These are phyloP conservation scores for Hassar affinis DNA, from an alignment of 2,113 vertebrate genomes.

Conservation along the genomic window DNA sequence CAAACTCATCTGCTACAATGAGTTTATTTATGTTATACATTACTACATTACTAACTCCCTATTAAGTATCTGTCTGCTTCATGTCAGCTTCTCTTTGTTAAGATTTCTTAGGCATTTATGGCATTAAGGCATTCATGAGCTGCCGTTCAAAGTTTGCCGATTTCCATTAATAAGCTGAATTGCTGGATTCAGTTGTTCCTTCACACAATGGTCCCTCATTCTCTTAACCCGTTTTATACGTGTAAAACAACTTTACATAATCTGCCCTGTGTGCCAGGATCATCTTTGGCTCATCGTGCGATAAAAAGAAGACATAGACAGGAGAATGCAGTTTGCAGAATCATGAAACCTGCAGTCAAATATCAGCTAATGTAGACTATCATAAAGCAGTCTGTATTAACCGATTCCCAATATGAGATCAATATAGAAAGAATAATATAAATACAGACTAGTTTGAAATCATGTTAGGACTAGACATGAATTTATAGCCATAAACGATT, in stretches of 20 bases:
- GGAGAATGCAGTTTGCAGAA: background rate
- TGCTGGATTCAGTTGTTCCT: background rate
- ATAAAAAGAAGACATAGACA: background rate
- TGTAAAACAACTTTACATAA: background rate
- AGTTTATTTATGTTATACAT: background rate
- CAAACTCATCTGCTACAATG: background rate
- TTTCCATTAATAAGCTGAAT: background rate
- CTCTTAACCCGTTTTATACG: background rate
- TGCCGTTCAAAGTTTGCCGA: too few relatives aligned
- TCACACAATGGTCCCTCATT: background rate
- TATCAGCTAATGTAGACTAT: too few relatives aligned
- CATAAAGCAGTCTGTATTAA: background rate
- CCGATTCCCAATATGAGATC: background rate
- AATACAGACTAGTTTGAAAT: background rate
- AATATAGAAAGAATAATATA: background rate
- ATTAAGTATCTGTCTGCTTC: background rate
- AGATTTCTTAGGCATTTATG: too few relatives aligned
- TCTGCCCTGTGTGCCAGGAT: background rate
- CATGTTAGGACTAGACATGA: background rate
- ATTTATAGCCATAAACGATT: background rate
- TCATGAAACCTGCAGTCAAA: too few relatives aligned
- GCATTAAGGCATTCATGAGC: background rate
- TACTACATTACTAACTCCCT: background rate
- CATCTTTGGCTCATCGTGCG: background rate
- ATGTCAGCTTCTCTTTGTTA: background rate